Base-by-base conservation (phyloP, 2,797 vertebrate species). In the Phyllotis vaccarum region DNA sequence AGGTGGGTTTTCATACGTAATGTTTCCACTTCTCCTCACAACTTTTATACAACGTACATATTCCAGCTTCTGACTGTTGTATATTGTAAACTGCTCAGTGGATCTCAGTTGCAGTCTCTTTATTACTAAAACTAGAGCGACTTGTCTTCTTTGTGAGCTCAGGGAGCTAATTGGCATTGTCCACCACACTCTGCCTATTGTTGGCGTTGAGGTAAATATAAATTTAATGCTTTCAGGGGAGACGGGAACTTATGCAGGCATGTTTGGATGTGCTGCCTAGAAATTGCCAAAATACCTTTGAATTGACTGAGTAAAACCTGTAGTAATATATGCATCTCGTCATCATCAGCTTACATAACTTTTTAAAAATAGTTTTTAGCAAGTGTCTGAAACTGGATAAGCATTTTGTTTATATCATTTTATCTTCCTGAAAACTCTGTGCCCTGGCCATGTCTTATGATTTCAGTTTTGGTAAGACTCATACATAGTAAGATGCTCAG, bases 251-350 rank as follows among this genome's bases (percentile, higher is more conserved):
- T 90, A 86, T 49, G 40, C 31, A 64, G 81, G 56, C 6, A 11
- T 40, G 6, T 95, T 92, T 92, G 81, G 54, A 72, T n/a, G 31
- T 66, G 87, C 66, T 31, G 1, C 17, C 8, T 89, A 86, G n/a
- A 46, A 89, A 6, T 13, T 90, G 1, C 60, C 66, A n/a, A 85
- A 82, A 62, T 52, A 46, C 49, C 37, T 86, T 81, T 90, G 12
- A 90, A 95, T 86, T 90, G 68, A 82, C 31, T 86, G 78, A 22
- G n/a, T 95, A 62, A 74, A 78, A 91, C 60, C 37, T 54, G 75
- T 21, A 80, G 22, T 89, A 64, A 76, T 52, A 86, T 76, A 91
- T 70, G 54, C 16, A 68, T 3, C 58, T 60, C 58, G 13, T 92
- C n/a, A 54, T 60, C 29, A 46, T 75, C 56, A 64, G 40, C 19